Evolutionary conservation across 2,113 vertebrate genomes (phyloP), one percentile per base, ranked within the genome.

Genomic region (Myotis brandtii): DNA sequence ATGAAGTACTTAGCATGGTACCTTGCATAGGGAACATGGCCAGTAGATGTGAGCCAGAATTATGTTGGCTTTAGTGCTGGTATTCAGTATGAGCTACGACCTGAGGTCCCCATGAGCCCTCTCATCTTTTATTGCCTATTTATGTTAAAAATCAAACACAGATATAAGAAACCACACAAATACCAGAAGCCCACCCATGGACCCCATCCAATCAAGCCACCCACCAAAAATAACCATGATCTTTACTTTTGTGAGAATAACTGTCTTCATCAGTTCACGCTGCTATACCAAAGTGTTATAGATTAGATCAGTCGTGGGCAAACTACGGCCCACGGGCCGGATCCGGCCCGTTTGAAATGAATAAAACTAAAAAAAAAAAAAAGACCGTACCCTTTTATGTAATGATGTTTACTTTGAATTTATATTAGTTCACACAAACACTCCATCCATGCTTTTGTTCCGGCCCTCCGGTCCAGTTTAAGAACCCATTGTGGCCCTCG

Each of bases 101-200:
- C 69, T 67, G 34, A 79, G 27, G 18, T 81, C 32, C 32, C 37
- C 59, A 91, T 21, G 20, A 34, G 30, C 32, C 9, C 11, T 17
- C 18, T 59, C 9, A 86, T 25, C 34, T 89, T 32, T 73, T 73
- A 83, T 79, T 83, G 79, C 23, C 59, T 82, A 2, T 88, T 89
- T 72, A 34, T 87, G 32, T 46, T 73, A 66, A 91, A 89, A 90
- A 23, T n/a, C 84, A 94, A 94, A 64, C 40, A 50, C 9, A 89
- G 21, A 59, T 34, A 64, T 2, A 73, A 34, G 50, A 93, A 86
- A 21, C 18, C 54, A 95, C 62, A 40, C 20, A 84, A 69, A 89
- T 76, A 48, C n/a, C n/a, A 76, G 64, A 83, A 96, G 25, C 16
- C 80, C 23, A 70, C 5, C 43, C 27, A 1, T 30, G n/a, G 17